phyloP scores from a whole-genome alignment of 2,113 vertebrate species.

The Pyxicephalus adspersus region DNA sequence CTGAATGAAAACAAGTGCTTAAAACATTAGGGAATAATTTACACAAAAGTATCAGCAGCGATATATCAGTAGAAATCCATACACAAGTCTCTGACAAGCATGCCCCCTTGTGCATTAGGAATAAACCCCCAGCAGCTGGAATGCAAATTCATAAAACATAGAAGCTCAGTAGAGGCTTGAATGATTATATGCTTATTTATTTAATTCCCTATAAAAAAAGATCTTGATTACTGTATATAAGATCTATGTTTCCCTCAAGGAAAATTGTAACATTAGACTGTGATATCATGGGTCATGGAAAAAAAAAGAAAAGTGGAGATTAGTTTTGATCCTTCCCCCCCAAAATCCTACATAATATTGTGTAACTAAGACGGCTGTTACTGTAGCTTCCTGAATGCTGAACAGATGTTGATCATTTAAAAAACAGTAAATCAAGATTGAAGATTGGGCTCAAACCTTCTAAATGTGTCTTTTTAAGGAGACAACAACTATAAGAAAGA shows the following conservation, averaged over 20 bases:
- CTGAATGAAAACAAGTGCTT: no score
- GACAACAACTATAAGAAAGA: not conserved
- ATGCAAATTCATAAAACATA: no score
- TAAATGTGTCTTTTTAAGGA: not conserved
- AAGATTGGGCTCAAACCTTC: not conserved
- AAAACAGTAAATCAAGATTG: slow-evolving; percentile 8
- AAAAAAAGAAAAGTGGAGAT: not conserved
- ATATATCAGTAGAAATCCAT: no score
- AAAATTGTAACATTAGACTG: not conserved
- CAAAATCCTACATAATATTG: slow-evolving; percentile 2
- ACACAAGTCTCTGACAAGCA: no score
- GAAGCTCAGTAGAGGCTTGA: no score
- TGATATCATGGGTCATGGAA: not conserved
- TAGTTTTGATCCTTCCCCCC: not conserved
- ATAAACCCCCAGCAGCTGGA: no score
- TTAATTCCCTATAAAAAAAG: no score
- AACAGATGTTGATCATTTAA: slow-evolving; percentile 31
- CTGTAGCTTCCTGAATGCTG: not conserved
- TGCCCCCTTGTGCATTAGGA: no score
- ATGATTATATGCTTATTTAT: no score
- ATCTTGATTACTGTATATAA: not conserved
- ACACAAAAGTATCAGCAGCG: no score
- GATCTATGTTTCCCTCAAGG: not conserved
- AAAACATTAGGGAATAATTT: no score
- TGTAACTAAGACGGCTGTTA: not conserved